Percentiles rank a stretch among this genome's conserved stretches.
Evolutionary conservation across 2,888 invertebrate genomes (phyloP).

Genomic region (Lymantria monacha): DNA sequence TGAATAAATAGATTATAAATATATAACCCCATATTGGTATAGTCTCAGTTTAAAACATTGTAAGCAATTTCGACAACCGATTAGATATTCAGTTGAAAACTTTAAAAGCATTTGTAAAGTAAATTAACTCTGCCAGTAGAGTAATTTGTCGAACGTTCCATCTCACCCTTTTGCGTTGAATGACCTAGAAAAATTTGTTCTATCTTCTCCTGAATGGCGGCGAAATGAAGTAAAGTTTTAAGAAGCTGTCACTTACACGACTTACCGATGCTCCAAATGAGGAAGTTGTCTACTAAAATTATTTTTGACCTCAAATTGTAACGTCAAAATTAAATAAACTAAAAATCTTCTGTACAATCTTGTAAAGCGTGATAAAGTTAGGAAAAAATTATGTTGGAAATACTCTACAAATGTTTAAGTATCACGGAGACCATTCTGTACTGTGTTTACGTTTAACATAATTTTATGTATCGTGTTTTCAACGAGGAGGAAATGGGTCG

Average conservation of each 20-base stretch:
- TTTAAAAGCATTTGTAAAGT: constrained; percentile 67
- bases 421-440: constrained; percentile 5
- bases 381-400: not conserved
- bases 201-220: constrained; percentile 37
- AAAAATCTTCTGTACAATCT: not conserved
- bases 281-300: constrained; percentile 13
- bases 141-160: constrained; percentile 63
- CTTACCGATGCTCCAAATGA: constrained; percentile 27
- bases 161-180: constrained; percentile 52
- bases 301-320: constrained; percentile 2
- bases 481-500: constrained; percentile 30
- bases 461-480: constrained; percentile 26
- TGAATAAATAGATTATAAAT: too few species aligned
- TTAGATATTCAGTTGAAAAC: constrained; percentile 52
- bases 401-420: constrained; percentile 8
- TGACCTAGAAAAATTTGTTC: constrained; percentile 54
- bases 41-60: constrained; percentile 6
- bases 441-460: constrained; percentile 19
- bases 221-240: constrained; percentile 55
- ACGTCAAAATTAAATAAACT: not conserved
- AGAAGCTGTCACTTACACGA: constrained; percentile 51
- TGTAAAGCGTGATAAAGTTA: not conserved
- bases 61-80: constrained; percentile 36
- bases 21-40: too few species aligned
- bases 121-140: constrained; percentile 62